phyloP scores from a whole-genome alignment of 2,113 vertebrate genomes.

The Anthoscopus minutus region DNA sequence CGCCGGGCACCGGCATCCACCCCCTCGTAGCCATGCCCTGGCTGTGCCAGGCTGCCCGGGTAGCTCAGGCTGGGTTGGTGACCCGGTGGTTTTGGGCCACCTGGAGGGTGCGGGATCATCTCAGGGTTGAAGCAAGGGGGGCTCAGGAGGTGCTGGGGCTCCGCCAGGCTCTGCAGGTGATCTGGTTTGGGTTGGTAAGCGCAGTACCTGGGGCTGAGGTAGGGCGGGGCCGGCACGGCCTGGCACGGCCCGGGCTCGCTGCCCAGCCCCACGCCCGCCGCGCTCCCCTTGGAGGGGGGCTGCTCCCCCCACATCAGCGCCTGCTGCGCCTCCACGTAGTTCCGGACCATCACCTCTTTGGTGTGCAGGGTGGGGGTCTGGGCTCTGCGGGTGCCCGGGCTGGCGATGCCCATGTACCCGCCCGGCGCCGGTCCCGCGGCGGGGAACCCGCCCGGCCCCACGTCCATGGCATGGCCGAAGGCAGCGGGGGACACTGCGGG shows the following conservation, averaged over 20 bases:
- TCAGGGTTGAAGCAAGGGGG: conserved; percentile 75
- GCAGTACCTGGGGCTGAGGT: conserved; percentile 60
- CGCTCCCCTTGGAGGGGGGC: not conserved
- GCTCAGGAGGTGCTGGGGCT: conserved; percentile 68
- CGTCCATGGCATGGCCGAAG: conserved; percentile 54
- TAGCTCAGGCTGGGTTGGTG: conserved; percentile 75
- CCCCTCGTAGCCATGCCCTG: conserved; percentile 68
- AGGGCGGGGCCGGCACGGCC: conserved; percentile 58
- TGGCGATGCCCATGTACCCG: conserved; percentile 58
- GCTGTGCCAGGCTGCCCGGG: conserved; percentile 66
- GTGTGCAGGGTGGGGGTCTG: conserved; percentile 84
- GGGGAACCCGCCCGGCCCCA: conserved; percentile 62
- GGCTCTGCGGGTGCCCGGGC: conserved; percentile 40
- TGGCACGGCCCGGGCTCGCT: conserved; percentile 67
- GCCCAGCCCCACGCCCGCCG: conserved; percentile 24
- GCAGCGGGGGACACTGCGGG: conserved; percentile 29
- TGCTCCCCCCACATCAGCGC: conserved; percentile 90
- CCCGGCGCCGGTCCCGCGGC: conserved; percentile 13
- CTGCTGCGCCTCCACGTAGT: conserved; percentile 93
- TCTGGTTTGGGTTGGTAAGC: conserved; percentile 13
- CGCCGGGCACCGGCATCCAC: conserved; percentile 48
- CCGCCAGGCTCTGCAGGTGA: not conserved
- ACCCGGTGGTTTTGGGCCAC: conserved; percentile 70
- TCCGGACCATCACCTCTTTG: conserved; percentile 91
- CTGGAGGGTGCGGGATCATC: conserved; percentile 78